A percentile compares a stretch with the other conserved stretches of the same genome.
Evolutionary conservation across 2,797 vertebrate species (phyloP).

Genomic region (Fratercula arctica): DNA sequence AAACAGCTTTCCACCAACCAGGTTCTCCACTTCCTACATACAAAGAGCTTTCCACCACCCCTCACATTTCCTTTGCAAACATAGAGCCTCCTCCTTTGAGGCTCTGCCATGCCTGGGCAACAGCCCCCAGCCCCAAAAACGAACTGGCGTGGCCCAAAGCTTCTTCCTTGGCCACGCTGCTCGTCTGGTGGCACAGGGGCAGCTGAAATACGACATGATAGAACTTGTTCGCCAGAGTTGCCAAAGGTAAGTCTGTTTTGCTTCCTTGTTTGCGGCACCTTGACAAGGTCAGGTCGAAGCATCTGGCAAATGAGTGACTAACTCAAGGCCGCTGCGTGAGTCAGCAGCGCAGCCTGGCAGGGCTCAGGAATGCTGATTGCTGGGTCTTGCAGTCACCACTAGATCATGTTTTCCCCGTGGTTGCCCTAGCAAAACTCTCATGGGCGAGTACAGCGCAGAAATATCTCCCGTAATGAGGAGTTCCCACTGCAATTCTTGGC

Average conservation of each 20-base stretch:
- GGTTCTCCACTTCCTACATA: background rate
- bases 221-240: slow-evolving; percentile 22
- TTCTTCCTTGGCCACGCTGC: background rate
- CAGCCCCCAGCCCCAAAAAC: background rate
- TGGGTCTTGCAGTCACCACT: background rate
- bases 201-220: background rate
- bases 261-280: slow-evolving; percentile 35
- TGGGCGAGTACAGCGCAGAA: background rate
- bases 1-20: background rate
- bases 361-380: slow-evolving; percentile 42
- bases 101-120: accelerated
- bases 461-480: background rate
- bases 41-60: background rate
- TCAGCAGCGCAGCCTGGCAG: slow-evolving; percentile 31
- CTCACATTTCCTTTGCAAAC: too few relatives aligned
- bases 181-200: background rate
- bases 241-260: slow-evolving; percentile 46
- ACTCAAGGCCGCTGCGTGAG: slow-evolving; percentile 38
- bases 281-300: slow-evolving; percentile 51
- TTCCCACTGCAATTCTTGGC: slow-evolving; percentile 43
- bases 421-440: slow-evolving; percentile 9
- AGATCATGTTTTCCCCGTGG: background rate
- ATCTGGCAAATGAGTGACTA: slow-evolving; percentile 44
- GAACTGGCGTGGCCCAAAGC: background rate
- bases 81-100: background rate